phyloP scores from a whole-genome alignment of 2,888 invertebrate species.

The Spisula subtruncata region DNA sequence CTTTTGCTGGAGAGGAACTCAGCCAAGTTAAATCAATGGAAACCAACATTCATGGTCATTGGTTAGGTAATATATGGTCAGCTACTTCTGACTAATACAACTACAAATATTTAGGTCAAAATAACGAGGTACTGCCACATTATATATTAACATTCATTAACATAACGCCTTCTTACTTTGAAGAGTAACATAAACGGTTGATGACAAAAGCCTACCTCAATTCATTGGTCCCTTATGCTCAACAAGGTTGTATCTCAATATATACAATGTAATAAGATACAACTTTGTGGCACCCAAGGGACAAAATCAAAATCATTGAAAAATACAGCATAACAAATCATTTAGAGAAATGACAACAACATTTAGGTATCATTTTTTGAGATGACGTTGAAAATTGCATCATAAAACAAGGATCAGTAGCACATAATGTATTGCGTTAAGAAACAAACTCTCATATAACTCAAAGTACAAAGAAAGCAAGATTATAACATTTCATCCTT shows the following conservation, averaged over 20 bases:
- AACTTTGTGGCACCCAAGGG: no score
- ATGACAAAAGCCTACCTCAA: no score
- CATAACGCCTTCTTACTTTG: no score
- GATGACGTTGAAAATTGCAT: background rate
- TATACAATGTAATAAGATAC: no score
- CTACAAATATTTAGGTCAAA: no score
- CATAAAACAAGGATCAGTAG: background rate
- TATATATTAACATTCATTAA: no score
- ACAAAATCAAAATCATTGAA: no score
- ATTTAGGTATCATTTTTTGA: background rate
- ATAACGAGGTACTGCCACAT: no score
- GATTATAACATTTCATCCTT: slow-evolving; percentile 2
- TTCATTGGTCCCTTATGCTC: no score
- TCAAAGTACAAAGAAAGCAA: background rate
- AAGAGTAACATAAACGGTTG: no score
- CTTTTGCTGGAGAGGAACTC: background rate
- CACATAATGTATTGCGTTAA: background rate
- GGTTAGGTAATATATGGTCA: background rate
- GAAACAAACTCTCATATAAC: background rate
- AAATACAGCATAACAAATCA: background rate
- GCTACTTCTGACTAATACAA: no score
- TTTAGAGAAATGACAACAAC: background rate
- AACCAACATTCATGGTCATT: background rate
- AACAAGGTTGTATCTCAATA: no score
- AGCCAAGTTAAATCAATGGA: background rate